Evolutionary conservation across 2,888 invertebrate species (phyloP), one percentile per base, ranked within the genome.

Genomic region (Synergus gifuensis): DNA sequence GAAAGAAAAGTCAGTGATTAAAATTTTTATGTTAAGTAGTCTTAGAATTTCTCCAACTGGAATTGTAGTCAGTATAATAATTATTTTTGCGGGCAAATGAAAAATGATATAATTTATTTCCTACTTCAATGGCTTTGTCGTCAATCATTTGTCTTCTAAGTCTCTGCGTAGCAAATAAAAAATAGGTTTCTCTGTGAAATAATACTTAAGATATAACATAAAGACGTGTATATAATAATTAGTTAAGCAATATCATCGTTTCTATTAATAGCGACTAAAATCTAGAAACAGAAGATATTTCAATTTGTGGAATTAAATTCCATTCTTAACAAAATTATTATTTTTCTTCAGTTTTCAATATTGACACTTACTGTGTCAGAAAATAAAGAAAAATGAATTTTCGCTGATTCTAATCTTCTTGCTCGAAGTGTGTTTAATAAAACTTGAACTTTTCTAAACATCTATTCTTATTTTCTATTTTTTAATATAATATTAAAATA

Each of bases 371-470:
- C 67, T 66, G 66, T 42, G n/a, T 63, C 36, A 66, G 40, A 66
- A 66, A 66, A 66, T n/a, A 40, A 46, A n/a, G n/a, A 18, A 67
- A 44, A n/a, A 16, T 49, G 14, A 4, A 69, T 36, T 67, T 42
- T 44, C 7, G 4, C 18, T 44, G 0, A 67, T 67, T 44, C 67
- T 14, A 18, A 46, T 69, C 22, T 49, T 28, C 28, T 69, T 69
- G 69, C 49, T 49, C 49, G 69, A 69, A 69, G 49, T 49, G 69
- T 69, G 69, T 69, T 69, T 69, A 49, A 69, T 49, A 49, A 69
- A 69, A 69, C 22, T 49, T 69, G 69, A 69, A 69, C 49, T 49
- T 49, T 69, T 69, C 14, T 46, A 69, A 69, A 69, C 28, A 69
- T 9, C 28, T 69, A 14, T 49, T 44, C 16, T n/a, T 60, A 8